Evolutionary conservation across 2,888 invertebrate genomes (phyloP).

Genomic region (Physocephala rufipes): DNA sequence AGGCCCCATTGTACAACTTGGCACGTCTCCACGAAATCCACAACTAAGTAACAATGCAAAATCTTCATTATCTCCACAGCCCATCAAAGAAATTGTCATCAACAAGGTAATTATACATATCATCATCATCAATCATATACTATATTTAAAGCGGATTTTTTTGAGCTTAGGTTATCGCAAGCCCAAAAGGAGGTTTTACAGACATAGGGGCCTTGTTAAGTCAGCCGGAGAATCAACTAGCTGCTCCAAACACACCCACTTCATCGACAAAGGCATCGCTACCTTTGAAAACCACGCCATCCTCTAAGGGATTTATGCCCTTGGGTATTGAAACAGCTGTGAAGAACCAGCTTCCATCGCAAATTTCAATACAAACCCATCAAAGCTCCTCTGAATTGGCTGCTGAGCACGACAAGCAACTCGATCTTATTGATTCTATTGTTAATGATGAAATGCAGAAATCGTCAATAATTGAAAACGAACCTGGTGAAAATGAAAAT

Average conservation of each 20-base stretch:
- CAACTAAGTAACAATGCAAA: conserved; percentile 38
- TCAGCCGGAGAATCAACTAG: conserved; percentile 37
- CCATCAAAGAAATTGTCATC: conserved; percentile 59
- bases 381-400: conserved; percentile 61
- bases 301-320: conserved; percentile 61
- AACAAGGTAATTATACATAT: conserved; percentile 50
- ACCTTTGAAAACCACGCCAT: conserved; percentile 22
- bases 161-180: conserved; percentile 45
- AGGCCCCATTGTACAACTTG: conserved; percentile 50
- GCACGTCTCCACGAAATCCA: conserved; percentile 16
- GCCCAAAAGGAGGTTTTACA: conserved; percentile 52
- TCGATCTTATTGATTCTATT: conserved; percentile 65
- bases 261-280: conserved; percentile 28
- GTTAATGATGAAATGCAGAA: conserved; percentile 61
- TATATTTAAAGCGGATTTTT: neutral
- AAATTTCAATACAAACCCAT: conserved; percentile 65
- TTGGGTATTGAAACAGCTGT: conserved; percentile 58
- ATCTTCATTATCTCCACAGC: conserved; percentile 47
- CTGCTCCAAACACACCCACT: conserved; percentile 63
- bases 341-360: conserved; percentile 61
- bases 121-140: neutral
- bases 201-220: conserved; percentile 49
- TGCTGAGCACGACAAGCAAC: conserved; percentile 64
- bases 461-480: conserved; percentile 49
- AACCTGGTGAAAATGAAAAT: conserved; percentile 54